These are phyloP conservation scores for Sebastes diaconus DNA, from an alignment of 2,797 vertebrate species.

Conservation along the genomic window DNA sequence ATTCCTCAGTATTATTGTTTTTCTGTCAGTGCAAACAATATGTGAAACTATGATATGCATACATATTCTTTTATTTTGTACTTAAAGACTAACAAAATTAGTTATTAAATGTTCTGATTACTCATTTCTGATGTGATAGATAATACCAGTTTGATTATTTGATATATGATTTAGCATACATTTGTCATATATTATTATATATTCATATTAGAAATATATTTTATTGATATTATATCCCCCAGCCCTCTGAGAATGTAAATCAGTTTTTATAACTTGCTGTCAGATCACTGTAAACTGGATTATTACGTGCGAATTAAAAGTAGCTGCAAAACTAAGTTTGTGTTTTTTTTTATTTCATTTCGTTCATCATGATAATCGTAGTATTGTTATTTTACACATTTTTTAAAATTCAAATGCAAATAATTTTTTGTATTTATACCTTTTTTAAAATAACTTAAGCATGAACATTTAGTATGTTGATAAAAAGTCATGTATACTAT, in stretches of 20 bases:
- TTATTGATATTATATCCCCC: not conserved
- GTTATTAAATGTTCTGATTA: not conserved
- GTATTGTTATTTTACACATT: too few species aligned
- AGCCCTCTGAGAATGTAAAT: conserved; percentile 6
- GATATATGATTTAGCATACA: not conserved
- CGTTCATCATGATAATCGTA: too few species aligned
- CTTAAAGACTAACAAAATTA: not conserved
- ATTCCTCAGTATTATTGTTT: not conserved
- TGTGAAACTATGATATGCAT: too few species aligned
- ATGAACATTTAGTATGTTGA: too few species aligned
- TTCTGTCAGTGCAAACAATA: not conserved
- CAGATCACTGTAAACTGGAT: conserved; percentile 2
- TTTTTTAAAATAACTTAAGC: too few species aligned
- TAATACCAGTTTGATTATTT: not conserved
- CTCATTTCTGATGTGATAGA: not conserved
- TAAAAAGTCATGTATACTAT: not conserved
- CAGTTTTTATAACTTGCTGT: conserved; percentile 3
- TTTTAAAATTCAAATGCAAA: too few species aligned
- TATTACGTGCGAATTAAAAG: conserved; percentile 1
- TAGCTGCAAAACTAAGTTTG: not conserved
- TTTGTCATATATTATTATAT: not conserved
- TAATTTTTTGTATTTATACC: too few species aligned
- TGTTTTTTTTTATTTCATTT: not conserved
- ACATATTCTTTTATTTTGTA: too few species aligned
- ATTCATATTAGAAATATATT: not conserved